Conservation (phyloP, 2,797 vertebrate species). For the Calcarius lapponicus region DNA sequence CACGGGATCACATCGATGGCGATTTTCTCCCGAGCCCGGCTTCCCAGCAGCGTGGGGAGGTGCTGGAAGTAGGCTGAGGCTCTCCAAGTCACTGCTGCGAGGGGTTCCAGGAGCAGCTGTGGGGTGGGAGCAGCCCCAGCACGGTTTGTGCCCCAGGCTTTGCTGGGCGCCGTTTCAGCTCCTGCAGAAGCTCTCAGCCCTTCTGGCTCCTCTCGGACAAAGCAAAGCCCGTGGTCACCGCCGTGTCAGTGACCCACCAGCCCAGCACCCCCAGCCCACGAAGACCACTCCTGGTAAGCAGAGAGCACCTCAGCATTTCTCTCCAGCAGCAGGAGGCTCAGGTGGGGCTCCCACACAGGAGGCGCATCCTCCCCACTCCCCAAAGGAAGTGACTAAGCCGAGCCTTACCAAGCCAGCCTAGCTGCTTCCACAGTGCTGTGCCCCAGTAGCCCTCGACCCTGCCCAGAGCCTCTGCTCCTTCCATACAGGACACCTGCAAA, state of each 20-base stretch:
- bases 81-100: not conserved
- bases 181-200: not conserved
- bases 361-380: not conserved
- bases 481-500: accelerated
- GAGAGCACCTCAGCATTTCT: accelerated
- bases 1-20: accelerated
- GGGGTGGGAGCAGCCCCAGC: not conserved
- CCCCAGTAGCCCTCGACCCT: not conserved
- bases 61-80: not conserved
- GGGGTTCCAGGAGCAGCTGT: not conserved
- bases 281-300: accelerated
- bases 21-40: not conserved
- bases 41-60: not conserved
- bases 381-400: constrained; percentile 41
- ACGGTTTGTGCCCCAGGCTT: not conserved
- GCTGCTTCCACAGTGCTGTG: not conserved
- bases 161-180: not conserved
- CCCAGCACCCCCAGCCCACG: accelerated
- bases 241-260: accelerated
- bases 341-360: not conserved
- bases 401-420: not conserved
- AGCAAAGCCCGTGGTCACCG: accelerated
- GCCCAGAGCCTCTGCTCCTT: not conserved
- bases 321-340: not conserved
- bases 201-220: accelerated